Evolutionary conservation across 2,797 vertebrate genomes (phyloP).

Genomic region (Sparus aurata): DNA sequence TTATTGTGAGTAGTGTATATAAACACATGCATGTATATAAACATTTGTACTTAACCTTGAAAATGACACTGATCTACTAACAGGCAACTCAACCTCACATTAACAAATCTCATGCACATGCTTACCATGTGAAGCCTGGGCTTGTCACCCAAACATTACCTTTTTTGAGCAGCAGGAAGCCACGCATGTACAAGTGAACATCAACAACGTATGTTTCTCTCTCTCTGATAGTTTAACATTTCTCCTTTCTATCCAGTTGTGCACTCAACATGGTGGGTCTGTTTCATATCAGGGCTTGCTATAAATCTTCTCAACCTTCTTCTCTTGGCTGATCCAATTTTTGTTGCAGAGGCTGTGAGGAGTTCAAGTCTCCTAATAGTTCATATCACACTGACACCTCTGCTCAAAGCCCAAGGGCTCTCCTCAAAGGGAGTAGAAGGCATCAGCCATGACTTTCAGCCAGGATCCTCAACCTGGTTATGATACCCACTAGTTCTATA

Average conservation of each 20-base stretch:
- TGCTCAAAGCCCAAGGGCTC: neutral
- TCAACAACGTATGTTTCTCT: slow-evolving; percentile 39
- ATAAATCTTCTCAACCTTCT: slow-evolving; percentile 50
- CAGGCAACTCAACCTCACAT: slow-evolving; percentile 1
- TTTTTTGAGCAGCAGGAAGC: slow-evolving; percentile 42
- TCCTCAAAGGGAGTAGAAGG: slow-evolving; percentile 17
- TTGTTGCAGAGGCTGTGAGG: slow-evolving; percentile 38
- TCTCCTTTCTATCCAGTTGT: slow-evolving; percentile 35
- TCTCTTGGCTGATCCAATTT: slow-evolving; percentile 32
- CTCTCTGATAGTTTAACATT: slow-evolving; percentile 43
- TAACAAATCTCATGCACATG: slow-evolving; percentile 24
- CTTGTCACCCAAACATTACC: slow-evolving; percentile 48
- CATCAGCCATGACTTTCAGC: neutral
- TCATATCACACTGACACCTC: neutral
- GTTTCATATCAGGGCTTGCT: slow-evolving; percentile 21
- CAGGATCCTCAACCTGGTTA: neutral
- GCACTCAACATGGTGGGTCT: slow-evolving; percentile 45
- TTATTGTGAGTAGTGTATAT: too few species aligned
- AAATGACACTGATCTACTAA: slow-evolving; percentile 16
- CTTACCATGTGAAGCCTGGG: slow-evolving; percentile 28
- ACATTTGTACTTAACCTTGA: slow-evolving; percentile 26
- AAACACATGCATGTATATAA: slow-evolving; percentile 10
- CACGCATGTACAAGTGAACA: slow-evolving; percentile 19
- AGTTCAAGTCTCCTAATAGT: slow-evolving; percentile 12
- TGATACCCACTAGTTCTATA: slow-evolving; percentile 1